Percentiles rank a stretch among this genome's conserved stretches.
These are phyloP conservation scores for Drosophila monieri DNA, from an alignment of 2,888 invertebrate species.

Conservation along the genomic window DNA sequence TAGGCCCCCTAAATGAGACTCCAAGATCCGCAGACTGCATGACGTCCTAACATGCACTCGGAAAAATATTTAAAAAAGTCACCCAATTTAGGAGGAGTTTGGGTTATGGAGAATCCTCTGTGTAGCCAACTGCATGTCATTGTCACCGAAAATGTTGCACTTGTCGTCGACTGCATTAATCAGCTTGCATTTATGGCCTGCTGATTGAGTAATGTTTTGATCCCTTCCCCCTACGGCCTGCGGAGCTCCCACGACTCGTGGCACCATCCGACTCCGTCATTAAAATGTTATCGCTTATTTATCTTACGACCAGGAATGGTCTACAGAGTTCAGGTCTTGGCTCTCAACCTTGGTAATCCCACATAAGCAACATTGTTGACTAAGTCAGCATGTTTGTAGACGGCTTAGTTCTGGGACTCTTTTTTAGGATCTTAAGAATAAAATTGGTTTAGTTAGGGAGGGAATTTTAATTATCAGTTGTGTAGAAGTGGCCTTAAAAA, in stretches of 20 bases:
- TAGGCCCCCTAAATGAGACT: constrained; percentile 23
- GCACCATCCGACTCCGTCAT: constrained; percentile 48
- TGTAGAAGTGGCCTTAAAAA: neutral
- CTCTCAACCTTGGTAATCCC: constrained; percentile 30
- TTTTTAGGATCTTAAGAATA: neutral
- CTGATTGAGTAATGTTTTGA: constrained; percentile 68
- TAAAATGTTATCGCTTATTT: constrained; percentile 75
- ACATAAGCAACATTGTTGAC: constrained; percentile 57
- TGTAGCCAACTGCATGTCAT: constrained; percentile 18
- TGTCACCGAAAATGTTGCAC: constrained; percentile 65
- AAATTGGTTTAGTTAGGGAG: neutral
- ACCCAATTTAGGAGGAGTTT: neutral
- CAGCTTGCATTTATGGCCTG: constrained; percentile 56
- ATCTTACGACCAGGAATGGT: constrained; percentile 33
- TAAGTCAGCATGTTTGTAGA: constrained; percentile 19
- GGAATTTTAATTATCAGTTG: neutral
- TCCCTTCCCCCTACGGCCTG: neutral
- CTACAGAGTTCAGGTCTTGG: constrained; percentile 4
- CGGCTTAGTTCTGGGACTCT: neutral
- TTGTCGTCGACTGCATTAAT: constrained; percentile 68
- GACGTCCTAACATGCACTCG: constrained; percentile 46
- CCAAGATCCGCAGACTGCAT: constrained; percentile 58
- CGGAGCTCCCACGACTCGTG: constrained; percentile 23
- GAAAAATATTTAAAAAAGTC: neutral
- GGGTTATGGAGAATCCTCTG: neutral